Conservation (phyloP, 2,888 invertebrate genomes). For the Nebria brevicollis region DNA sequence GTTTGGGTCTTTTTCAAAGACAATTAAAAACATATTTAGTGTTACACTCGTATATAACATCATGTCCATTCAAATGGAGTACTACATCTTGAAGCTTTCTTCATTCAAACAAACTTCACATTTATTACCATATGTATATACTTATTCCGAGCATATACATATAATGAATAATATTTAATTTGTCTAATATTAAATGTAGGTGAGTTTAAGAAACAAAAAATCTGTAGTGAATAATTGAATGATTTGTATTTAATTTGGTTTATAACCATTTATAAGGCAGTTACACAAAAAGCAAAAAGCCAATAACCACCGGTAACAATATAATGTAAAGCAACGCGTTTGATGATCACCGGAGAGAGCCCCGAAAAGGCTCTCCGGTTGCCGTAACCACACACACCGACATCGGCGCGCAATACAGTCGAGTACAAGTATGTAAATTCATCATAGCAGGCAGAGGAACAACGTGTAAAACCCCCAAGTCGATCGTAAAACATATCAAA, state of each 20-base stretch:
- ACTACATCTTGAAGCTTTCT: too few relatives aligned
- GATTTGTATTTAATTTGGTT: not conserved
- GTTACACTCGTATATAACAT: too few relatives aligned
- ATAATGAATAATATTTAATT: not conserved
- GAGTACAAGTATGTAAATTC: conserved; percentile 44
- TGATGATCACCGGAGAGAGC: not conserved
- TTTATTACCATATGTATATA: not conserved
- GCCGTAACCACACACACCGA: not conserved
- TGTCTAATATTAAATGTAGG: not conserved
- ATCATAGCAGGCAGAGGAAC: conserved; percentile 37
- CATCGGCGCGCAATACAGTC: conserved; percentile 18
- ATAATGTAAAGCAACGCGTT: not conserved
- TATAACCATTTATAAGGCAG: not conserved
- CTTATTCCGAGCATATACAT: too few relatives aligned
- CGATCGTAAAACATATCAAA: conserved; percentile 47
- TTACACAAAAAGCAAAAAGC: not conserved
- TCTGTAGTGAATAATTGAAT: not conserved
- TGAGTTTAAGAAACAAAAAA: too few relatives aligned
- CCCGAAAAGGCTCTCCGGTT: conserved; percentile 2
- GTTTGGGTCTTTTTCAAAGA: too few relatives aligned
- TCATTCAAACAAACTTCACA: not conserved
- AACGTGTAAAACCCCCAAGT: conserved; percentile 47
- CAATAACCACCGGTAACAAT: not conserved
- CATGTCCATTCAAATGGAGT: too few relatives aligned
- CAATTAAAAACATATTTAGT: too few relatives aligned